Percentiles rank a stretch among this genome's conserved stretches.
These are phyloP conservation scores for Brachirus orientalis DNA, from an alignment of 2,113 vertebrate species.

Conservation along the genomic window DNA sequence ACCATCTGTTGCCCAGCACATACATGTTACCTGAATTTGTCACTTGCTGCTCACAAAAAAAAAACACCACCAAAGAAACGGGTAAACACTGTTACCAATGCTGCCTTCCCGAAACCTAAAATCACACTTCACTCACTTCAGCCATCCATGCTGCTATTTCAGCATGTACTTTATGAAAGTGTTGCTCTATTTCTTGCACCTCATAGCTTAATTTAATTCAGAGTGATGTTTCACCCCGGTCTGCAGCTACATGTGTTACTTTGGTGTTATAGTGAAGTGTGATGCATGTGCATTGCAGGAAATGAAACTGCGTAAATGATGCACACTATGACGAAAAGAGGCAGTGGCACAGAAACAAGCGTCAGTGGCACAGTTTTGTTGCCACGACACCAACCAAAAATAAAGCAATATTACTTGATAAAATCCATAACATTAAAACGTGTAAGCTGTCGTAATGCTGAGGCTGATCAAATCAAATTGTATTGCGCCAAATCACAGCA, in stretches of 20 bases:
- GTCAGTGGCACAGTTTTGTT: too few species aligned
- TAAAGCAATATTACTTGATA: not conserved
- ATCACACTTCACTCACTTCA: not conserved
- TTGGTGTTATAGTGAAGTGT: constrained; percentile 12
- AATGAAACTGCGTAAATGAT: constrained; percentile 52
- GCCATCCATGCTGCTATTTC: not conserved
- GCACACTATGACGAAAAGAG: constrained; percentile 27
- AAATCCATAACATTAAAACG: too few species aligned
- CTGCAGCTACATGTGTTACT: not conserved
- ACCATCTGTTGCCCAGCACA: constrained; percentile 71
- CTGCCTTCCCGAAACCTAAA: too few species aligned
- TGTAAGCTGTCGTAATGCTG: too few species aligned
- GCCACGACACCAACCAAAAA: constrained; percentile 5
- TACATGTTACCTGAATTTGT: constrained; percentile 29
- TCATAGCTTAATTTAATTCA: not conserved
- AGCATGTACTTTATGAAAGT: not conserved
- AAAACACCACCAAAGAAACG: constrained; percentile 27
- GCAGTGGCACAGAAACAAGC: constrained; percentile 22
- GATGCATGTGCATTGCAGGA: constrained; percentile 31
- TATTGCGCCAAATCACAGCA: too few species aligned
- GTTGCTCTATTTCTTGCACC: too few species aligned
- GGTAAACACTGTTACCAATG: too few species aligned
- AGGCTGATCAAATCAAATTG: too few species aligned
- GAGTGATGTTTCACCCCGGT: not conserved
- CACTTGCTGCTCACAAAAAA: constrained; percentile 38